Evolutionary conservation across 1,140 invertebrate genomes (phyloP), one percentile per base, ranked within the genome.

Genomic region (Mycetomoellerius zeteki): DNA sequence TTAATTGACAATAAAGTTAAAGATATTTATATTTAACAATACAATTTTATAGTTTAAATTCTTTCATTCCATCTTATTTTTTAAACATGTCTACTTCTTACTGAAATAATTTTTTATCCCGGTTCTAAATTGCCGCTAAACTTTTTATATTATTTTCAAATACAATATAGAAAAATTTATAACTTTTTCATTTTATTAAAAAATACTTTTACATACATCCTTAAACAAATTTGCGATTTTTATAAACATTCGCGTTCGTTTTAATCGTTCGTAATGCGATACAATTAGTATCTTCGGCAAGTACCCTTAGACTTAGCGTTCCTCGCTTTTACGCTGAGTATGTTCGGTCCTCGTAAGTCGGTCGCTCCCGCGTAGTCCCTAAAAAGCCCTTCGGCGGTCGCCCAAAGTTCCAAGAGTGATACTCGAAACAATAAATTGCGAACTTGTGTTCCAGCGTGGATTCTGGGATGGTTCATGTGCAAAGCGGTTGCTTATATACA

Each of bases 401-500:
- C 19, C 47, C 24, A 3, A 65, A 85, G 73, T 71, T 76, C 14
- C 4, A 21, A 50, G 30, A 27, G 2, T 1, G 43, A 58, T 60
- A 58, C 65, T 69, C 47, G 33, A 43, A 87, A 85, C 54, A 58
- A 80, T 90, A 85, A 90, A 88, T 77, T 56, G 8, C 69, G 27
- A 24, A 86, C 56, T 90, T 93, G 92, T 93, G 92, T 97, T 97
- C 58, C 96, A 99, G 98, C 98, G 84, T 99, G 98, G 98, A 97
- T 98, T 88, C 96, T 99, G 71, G 98, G 98, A 75, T 97, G 98
- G 97, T 97, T 97, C 95, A 98, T 99, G 97, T 99, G 98, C 96
- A 99, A 99, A 96, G 98, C 98, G 2, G 98, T 99, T 30, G 98
- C 98, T 2, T 99, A 99, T 94, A 97, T 99, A 88, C 98, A 99